Percentiles rank a stretch among this genome's conserved stretches.
Conservation (phyloP, 2,113 vertebrate genomes). For the Coturnix japonica region DNA sequence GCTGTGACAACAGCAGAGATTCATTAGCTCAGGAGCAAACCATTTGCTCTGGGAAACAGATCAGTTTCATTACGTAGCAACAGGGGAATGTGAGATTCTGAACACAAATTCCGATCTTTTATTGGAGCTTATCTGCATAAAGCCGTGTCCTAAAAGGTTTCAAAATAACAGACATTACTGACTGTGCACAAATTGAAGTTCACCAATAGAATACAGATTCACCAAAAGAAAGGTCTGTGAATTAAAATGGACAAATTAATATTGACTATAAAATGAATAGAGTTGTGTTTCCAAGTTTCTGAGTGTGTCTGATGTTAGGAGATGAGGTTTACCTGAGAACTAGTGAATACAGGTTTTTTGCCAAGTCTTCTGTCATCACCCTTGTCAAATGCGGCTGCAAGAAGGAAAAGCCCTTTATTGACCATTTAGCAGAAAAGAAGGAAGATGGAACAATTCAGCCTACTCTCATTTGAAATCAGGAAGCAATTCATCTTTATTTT, state of each 20-base stretch:
- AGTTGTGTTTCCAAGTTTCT: not conserved
- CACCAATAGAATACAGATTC: not conserved
- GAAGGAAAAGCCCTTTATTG: constrained; percentile 58
- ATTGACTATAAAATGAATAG: not conserved
- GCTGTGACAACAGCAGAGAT: not conserved
- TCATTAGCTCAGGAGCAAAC: constrained; percentile 32
- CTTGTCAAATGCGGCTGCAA: constrained; percentile 92
- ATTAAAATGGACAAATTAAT: not conserved
- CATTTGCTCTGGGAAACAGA: constrained; percentile 42
- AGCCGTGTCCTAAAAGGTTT: not conserved
- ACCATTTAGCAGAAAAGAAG: constrained; percentile 1
- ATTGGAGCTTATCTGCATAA: constrained; percentile 17
- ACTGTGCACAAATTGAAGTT: constrained; percentile 2
- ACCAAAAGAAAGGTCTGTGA: not conserved
- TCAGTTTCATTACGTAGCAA: constrained; percentile 29
- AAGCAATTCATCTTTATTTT: not conserved
- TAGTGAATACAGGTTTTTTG: constrained; percentile 91
- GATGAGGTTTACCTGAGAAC: constrained; percentile 88
- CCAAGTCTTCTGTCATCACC: constrained; percentile 90
- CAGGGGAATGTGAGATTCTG: constrained; percentile 22
- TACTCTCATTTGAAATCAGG: constrained; percentile 11
- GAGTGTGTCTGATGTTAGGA: not conserved
- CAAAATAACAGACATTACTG: not conserved
- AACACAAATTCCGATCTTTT: constrained; percentile 57
- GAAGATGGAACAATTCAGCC: not conserved